phyloP scores from a whole-genome alignment of 1,140 invertebrate genomes.

The Dicyema japonicum region DNA sequence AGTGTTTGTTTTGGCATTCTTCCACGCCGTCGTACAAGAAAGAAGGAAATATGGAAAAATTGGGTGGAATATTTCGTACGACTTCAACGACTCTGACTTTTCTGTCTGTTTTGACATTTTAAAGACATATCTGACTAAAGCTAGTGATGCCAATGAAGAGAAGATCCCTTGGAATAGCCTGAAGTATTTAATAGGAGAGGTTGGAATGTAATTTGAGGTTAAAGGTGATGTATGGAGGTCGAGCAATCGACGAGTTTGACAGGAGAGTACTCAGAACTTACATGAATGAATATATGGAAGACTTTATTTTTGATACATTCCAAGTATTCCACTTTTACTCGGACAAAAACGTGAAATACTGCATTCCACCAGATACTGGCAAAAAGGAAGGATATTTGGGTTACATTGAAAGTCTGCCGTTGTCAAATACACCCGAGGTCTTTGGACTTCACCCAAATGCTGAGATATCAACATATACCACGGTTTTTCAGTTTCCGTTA shows the following conservation, averaged over 20 bases:
- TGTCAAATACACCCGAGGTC: constrained; percentile 18
- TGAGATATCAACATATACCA: constrained; percentile 15
- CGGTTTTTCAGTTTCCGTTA: too few species aligned
- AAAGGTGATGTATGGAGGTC: constrained; percentile 50
- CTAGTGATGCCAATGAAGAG: constrained; percentile 24
- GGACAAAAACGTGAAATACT: constrained; percentile 37
- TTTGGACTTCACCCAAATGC: constrained; percentile 21
- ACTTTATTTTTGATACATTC: constrained; percentile 54
- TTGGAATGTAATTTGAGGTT: constrained; percentile 8
- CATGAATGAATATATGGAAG: constrained; percentile 65
- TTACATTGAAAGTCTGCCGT: constrained; percentile 15
- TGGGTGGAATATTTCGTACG: constrained; percentile 61
- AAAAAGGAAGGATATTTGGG: constrained; percentile 6
- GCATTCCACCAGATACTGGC: constrained; percentile 27
- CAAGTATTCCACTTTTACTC: constrained; percentile 54
- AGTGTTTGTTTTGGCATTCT: constrained; percentile 49
- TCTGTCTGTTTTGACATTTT: constrained; percentile 45
- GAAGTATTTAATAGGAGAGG: constrained; percentile 59
- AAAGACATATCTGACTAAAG: constrained; percentile 40
- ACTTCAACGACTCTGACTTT: constrained; percentile 66
- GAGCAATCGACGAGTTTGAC: constrained; percentile 56
- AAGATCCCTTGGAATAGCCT: constrained; percentile 48
- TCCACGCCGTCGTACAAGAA: constrained; percentile 54
- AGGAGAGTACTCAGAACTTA: constrained; percentile 44
- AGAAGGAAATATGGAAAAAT: constrained; percentile 59